Evolutionary conservation across 2,888 invertebrate genomes (phyloP).

Genomic region (Psylliodes chrysocephalus): DNA sequence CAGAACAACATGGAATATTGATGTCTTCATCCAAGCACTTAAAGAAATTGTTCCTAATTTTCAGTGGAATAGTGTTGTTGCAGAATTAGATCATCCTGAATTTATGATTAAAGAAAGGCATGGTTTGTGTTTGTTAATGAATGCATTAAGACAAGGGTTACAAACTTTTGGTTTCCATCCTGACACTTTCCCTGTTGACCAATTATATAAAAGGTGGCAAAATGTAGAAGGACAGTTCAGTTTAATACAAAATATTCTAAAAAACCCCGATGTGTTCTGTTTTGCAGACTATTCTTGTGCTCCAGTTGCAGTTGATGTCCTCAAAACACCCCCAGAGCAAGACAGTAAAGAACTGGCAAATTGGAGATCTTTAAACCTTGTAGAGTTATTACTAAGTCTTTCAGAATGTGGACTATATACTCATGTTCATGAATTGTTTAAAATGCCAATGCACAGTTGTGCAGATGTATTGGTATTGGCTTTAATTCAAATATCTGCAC

Average conservation of each 20-base stretch:
- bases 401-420: conserved; percentile 88
- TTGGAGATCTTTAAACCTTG: conserved; percentile 93
- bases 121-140: conserved; percentile 84
- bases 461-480: conserved; percentile 94
- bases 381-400: conserved; percentile 87
- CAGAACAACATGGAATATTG: conserved; percentile 87
- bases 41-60: conserved; percentile 88
- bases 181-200: conserved; percentile 86
- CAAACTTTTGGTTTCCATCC: conserved; percentile 78
- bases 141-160: conserved; percentile 78
- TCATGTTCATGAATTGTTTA: conserved; percentile 88
- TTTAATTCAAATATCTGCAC: conserved; percentile 86
- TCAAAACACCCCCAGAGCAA: conserved; percentile 94
- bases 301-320: conserved; percentile 84
- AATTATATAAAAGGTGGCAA: conserved; percentile 91
- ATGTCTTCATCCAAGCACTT: conserved; percentile 91
- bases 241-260: conserved; percentile 85
- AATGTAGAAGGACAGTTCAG: conserved; percentile 94
- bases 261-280: conserved; percentile 92
- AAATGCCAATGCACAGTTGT: conserved; percentile 91
- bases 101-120: conserved; percentile 89
- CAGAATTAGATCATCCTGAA: conserved; percentile 90
- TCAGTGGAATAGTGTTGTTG: conserved; percentile 92
- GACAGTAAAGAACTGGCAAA: conserved; percentile 93
- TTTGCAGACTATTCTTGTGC: conserved; percentile 92